Evolutionary conservation across 2,113 vertebrate genomes (phyloP), one percentile per base, ranked within the genome.

Genomic region (Sterna hirundo): DNA sequence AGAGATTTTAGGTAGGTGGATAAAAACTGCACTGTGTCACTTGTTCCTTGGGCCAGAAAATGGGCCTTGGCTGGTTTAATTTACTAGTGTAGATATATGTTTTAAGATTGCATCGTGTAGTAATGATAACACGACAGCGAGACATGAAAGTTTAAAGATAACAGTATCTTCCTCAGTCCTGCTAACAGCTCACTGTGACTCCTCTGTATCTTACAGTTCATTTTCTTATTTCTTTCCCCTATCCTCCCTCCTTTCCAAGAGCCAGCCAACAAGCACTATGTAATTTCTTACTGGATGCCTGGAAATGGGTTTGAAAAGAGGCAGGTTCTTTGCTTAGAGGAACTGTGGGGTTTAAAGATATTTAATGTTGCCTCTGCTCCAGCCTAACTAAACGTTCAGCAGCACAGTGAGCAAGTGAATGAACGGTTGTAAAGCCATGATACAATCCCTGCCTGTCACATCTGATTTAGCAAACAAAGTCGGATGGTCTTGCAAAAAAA

Each of bases 81-180:
- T 94, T 95, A 62, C 82, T 94, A 32, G 49, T 72, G 44, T 57
- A 93, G 94, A 94, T 95, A 90, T 29, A 80, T 40, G 44, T 91
- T 95, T 90, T 94, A 83, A 90, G 91, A 96, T 87, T 95, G 52
- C 65, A 85, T 95, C 78, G 1, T 72, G 82, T 76, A 40, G 81
- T 85, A 85, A 91, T 65, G 93, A 96, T 91, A 96, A 93, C 86
- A 79, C 47, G 87, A 89, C 86, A 89, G 86, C 0, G 2, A 97
- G 74, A 95, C 90, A 85, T 49, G 49, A 80, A 95, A 82, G 78
- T 91, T 94, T 94, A 79, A 76, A 96, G 94, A 96, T 97, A 96
- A 95, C 47, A 26, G 20, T 83, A 91, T 96, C 89, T 91, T 84
- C 65, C 55, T 74, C 34, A 65, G 51, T 86, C 34, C 44, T 3